Percentiles rank a stretch among this genome's conserved stretches.
Evolutionary conservation across 2,797 vertebrate genomes (phyloP).

Genomic region (Sebastes taczanowskii): DNA sequence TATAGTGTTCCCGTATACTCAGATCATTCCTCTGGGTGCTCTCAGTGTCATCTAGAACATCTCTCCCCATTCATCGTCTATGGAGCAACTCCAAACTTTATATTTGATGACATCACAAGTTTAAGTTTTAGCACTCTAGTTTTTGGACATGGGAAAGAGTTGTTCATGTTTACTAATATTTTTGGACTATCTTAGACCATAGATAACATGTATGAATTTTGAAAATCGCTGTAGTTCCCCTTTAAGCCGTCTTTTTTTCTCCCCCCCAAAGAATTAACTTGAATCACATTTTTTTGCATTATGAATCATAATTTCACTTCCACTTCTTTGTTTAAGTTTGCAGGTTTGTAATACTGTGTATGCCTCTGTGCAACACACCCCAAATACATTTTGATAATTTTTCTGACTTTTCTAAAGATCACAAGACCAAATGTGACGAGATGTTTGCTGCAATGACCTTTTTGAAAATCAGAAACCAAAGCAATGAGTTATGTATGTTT

Average conservation of each 20-base stretch:
- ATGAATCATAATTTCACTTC: background rate
- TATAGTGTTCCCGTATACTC: no score
- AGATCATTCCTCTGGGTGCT: no score
- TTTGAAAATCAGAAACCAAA: background rate
- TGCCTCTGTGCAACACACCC: background rate
- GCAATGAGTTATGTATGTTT: background rate
- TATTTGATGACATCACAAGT: no score
- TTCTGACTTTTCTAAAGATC: background rate
- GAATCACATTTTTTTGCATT: background rate
- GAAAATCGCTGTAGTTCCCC: no score
- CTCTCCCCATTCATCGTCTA: no score
- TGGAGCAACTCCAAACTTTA: no score
- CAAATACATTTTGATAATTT: background rate
- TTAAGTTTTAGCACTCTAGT: no score
- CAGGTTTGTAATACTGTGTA: background rate
- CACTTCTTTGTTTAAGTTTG: background rate
- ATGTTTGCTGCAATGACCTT: background rate
- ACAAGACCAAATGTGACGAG: background rate
- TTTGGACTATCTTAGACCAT: no score
- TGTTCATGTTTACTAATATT: no score
- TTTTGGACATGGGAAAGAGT: no score
- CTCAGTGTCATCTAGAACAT: no score
- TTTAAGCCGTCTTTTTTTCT: background rate
- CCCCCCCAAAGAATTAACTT: background rate
- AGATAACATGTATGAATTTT: no score